Percentiles rank a stretch among this genome's conserved stretches.
These are phyloP conservation scores for Sylvietta virens DNA, from an alignment of 2,113 vertebrate species.

Conservation along the genomic window DNA sequence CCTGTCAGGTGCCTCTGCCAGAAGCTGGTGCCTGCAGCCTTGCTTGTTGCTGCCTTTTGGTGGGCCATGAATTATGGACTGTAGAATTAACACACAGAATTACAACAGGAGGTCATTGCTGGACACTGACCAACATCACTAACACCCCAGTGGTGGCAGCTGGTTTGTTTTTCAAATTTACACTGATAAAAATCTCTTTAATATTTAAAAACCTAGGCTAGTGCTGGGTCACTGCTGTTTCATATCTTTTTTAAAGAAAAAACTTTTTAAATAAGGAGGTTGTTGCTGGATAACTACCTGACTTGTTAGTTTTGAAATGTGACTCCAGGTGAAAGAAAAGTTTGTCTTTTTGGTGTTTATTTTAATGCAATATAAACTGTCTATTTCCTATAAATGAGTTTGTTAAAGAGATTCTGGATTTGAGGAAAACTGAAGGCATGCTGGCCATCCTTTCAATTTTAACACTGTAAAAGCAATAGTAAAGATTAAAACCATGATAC, in stretches of 20 bases:
- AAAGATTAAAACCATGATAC: conserved; percentile 19
- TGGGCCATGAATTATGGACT: conserved; percentile 28
- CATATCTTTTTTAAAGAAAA: conserved; percentile 49
- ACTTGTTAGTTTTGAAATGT: conserved; percentile 41
- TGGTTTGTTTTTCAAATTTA: conserved; percentile 49
- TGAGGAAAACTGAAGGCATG: conserved; percentile 60
- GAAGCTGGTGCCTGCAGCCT: conserved; percentile 44
- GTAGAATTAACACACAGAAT: background rate
- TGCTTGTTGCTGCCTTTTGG: conserved; percentile 48
- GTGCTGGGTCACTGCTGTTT: conserved; percentile 73
- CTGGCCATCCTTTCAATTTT: conserved; percentile 66
- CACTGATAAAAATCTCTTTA: conserved; percentile 52
- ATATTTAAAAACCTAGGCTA: conserved; percentile 70
- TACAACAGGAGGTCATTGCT: conserved; percentile 59
- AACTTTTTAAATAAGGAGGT: conserved; percentile 55
- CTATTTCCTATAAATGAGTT: conserved; percentile 4
- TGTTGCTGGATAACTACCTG: conserved; percentile 70
- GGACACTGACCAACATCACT: conserved; percentile 61
- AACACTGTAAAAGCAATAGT: conserved; percentile 31
- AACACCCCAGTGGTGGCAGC: conserved; percentile 64
- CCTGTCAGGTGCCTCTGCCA: conserved; percentile 28
- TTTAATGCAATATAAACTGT: conserved; percentile 12
- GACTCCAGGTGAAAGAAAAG: background rate
- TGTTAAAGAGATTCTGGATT: background rate
- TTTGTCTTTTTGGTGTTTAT: conserved; percentile 21